A percentile compares a stretch with the other conserved stretches of the same genome.
Conservation (phyloP, 2,888 invertebrate species). For the Caenorhabditis sp. region DNA sequence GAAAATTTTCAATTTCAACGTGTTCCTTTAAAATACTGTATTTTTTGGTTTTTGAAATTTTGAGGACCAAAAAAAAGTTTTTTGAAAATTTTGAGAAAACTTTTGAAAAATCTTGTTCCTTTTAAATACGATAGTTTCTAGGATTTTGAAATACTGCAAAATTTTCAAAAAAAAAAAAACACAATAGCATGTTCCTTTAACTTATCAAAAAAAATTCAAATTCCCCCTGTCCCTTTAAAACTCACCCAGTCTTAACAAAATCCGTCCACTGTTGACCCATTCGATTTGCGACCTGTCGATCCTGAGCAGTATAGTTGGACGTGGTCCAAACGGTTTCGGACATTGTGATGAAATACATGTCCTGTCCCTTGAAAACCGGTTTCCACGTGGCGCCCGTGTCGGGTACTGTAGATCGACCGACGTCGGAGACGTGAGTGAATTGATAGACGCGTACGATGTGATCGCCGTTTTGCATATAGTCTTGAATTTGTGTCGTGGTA, state of each 20-base stretch:
- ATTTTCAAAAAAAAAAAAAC: too few species aligned
- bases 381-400: constrained; percentile 47
- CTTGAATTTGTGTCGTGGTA: constrained; percentile 47
- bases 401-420: constrained; percentile 47
- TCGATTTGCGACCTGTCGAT: constrained; percentile 49
- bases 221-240: neutral
- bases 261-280: constrained; percentile 58
- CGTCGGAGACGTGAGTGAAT: constrained; percentile 52
- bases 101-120: too few species aligned
- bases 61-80: too few species aligned
- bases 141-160: too few species aligned
- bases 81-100: too few species aligned
- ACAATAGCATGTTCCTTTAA: too few species aligned
- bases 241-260: constrained; percentile 51
- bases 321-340: constrained; percentile 52
- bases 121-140: too few species aligned
- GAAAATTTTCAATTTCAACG: too few species aligned
- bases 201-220: too few species aligned
- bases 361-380: constrained; percentile 56
- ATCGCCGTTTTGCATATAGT: constrained; percentile 45
- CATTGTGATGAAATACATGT: constrained; percentile 57
- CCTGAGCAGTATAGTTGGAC: constrained; percentile 41
- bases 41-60: too few species aligned
- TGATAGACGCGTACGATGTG: constrained; percentile 49
- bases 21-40: too few species aligned